phyloP scores from a whole-genome alignment of 2,797 vertebrate genomes.

The Helarctos malayanus region DNA sequence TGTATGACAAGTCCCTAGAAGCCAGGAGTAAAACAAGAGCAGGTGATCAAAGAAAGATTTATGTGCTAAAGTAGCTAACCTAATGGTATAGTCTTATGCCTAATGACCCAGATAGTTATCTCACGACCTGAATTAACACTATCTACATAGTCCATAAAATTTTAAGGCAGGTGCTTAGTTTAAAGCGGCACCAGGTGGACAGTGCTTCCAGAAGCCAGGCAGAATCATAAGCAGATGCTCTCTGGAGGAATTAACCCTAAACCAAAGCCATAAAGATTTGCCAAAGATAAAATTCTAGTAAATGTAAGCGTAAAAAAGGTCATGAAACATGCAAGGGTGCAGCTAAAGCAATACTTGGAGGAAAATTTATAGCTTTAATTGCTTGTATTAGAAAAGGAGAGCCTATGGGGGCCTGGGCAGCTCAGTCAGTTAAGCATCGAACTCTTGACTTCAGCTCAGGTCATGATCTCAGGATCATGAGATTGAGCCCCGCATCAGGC shows the following conservation, averaged over 20 bases:
- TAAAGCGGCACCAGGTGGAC: neutral
- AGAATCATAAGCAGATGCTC: neutral
- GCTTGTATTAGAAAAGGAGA: neutral
- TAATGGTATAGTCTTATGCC: neutral
- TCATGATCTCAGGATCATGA: neutral
- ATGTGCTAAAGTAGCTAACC: neutral
- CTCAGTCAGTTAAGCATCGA: neutral
- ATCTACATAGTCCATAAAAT: neutral
- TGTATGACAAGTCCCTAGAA: neutral
- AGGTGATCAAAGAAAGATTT: neutral
- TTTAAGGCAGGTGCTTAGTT: neutral
- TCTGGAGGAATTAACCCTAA: constrained; percentile 5
- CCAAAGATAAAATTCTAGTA: neutral
- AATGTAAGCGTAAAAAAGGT: neutral
- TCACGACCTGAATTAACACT: neutral
- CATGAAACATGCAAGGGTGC: neutral
- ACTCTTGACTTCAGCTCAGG: neutral
- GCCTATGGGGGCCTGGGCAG: neutral
- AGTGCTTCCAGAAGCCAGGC: neutral
- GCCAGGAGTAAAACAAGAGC: neutral
- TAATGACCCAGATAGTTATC: neutral
- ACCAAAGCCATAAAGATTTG: neutral
- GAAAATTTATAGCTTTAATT: neutral
- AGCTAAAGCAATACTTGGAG: neutral
- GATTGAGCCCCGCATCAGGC: neutral